These are phyloP conservation scores for Parauchenoglanis ngamensis DNA, from an alignment of 2,797 vertebrate genomes.

Conservation along the genomic window DNA sequence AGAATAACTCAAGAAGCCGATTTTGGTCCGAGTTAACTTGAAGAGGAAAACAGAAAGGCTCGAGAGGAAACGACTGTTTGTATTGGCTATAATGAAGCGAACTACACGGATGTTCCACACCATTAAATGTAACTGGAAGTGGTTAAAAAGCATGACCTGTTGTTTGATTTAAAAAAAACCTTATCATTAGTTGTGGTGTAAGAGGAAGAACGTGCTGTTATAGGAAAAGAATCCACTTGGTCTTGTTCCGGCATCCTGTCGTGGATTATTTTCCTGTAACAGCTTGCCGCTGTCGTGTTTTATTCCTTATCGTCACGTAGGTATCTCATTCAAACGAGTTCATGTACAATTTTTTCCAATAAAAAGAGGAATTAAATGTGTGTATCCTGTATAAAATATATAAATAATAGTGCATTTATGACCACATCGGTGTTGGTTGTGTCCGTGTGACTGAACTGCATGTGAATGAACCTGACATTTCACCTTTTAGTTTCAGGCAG, in stretches of 20 bases:
- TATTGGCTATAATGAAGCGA: neutral
- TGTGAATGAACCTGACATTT: conserved; percentile 78
- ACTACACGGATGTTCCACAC: neutral
- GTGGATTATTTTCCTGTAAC: neutral
- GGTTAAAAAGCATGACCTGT: neutral
- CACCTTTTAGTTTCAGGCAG: conserved; percentile 72
- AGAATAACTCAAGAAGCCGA: neutral
- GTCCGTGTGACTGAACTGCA: conserved; percentile 67
- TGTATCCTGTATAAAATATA: too few species aligned
- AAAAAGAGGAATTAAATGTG: neutral
- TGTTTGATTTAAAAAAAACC: neutral
- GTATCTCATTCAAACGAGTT: neutral
- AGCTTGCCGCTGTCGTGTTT: neutral
- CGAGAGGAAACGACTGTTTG: neutral
- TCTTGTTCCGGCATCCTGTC: neutral
- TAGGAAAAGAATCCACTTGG: neutral
- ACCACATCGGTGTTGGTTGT: neutral
- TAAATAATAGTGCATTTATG: neutral
- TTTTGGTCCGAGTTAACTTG: neutral
- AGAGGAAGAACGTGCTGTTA: neutral
- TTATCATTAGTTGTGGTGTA: neutral
- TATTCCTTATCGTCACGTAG: neutral
- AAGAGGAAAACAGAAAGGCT: neutral
- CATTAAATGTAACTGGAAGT: neutral
- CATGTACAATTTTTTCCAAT: neutral